A percentile compares a stretch with the other conserved stretches of the same genome.
Conservation (phyloP, 2,113 vertebrate genomes). For the Sinocyclocheilus maitianheensis region DNA sequence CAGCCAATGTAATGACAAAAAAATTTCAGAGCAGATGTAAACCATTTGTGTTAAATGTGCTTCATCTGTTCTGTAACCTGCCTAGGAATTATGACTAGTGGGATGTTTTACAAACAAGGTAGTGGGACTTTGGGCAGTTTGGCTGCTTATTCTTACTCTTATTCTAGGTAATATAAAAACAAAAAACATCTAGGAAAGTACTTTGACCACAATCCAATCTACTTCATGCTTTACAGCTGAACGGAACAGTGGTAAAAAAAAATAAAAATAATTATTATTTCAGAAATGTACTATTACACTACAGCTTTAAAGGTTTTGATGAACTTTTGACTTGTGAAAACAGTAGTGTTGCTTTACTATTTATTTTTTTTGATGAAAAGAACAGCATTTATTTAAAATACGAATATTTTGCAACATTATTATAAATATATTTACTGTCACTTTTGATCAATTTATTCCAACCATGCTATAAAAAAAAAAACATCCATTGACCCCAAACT, state of each 20-base stretch:
- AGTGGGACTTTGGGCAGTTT: neutral
- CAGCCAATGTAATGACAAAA: neutral
- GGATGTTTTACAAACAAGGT: neutral
- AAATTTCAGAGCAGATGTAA: neutral
- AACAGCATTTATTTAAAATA: neutral
- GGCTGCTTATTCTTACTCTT: neutral
- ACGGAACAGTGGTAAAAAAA: neutral
- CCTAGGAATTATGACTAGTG: neutral
- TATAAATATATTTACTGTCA: neutral
- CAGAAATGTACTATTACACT: neutral
- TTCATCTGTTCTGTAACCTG: neutral
- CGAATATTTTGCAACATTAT: neutral
- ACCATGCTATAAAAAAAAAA: too few species aligned
- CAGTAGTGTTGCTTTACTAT: neutral
- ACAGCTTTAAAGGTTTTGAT: too few species aligned
- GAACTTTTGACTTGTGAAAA: too few species aligned
- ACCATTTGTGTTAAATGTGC: neutral
- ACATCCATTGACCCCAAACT: too few species aligned
- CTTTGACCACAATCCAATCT: neutral
- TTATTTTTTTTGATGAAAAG: neutral
- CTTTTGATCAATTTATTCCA: neutral
- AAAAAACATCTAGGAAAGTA: neutral
- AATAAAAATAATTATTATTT: neutral
- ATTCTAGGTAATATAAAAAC: neutral
- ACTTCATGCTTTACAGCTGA: neutral